phyloP scores from a whole-genome alignment of 2,888 invertebrate genomes.

The Eupithecia insigniata region DNA sequence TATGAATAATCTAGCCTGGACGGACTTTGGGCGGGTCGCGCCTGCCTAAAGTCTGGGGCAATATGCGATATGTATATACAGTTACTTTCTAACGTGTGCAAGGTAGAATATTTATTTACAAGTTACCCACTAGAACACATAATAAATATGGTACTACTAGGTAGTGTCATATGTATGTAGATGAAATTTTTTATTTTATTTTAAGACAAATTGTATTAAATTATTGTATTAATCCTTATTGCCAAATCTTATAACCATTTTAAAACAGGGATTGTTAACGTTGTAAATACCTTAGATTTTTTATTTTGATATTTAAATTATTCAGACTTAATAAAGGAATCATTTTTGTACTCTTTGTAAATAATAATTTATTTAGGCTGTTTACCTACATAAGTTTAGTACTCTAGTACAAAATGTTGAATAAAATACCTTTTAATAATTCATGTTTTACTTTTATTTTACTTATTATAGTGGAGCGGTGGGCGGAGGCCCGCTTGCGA shows the following conservation, averaged over 20 bases:
- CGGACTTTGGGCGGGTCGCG: neutral
- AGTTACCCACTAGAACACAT: neutral
- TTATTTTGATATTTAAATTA: conserved; percentile 6
- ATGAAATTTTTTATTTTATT: neutral
- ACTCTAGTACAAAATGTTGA: conserved; percentile 53
- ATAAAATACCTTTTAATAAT: conserved; percentile 65
- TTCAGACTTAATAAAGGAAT: neutral
- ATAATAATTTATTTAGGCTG: conserved; percentile 27
- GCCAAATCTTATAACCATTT: conserved; percentile 58
- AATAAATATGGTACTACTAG: neutral
- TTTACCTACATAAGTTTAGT: conserved; percentile 27
- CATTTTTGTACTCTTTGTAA: conserved; percentile 9
- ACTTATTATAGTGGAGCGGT: too few relatives aligned
- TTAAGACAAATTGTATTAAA: neutral
- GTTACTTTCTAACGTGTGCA: neutral
- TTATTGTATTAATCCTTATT: conserved; percentile 50
- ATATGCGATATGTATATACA: neutral
- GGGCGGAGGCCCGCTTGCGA: too few relatives aligned
- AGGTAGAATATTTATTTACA: neutral
- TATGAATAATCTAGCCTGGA: neutral
- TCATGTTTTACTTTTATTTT: neutral
- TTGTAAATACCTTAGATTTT: conserved; percentile 34
- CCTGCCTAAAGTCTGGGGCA: neutral
- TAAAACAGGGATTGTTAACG: conserved; percentile 59
- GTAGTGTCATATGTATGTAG: too few relatives aligned